Percentiles rank a stretch among this genome's conserved stretches.
Conservation (phyloP, 2,797 vertebrate genomes). For the Semaprochilodus insignis region DNA sequence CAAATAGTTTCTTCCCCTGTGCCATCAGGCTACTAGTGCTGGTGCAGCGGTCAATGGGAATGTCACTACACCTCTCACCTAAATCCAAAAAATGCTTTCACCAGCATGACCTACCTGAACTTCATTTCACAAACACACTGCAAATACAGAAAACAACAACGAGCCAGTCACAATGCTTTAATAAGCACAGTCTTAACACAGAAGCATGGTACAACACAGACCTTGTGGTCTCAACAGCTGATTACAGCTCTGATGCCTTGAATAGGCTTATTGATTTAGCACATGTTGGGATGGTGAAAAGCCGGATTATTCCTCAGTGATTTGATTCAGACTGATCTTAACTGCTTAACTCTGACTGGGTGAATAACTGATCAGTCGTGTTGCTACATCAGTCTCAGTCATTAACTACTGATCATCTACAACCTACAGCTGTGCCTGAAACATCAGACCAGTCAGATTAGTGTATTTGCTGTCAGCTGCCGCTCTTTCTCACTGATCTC, state of each 20-base stretch:
- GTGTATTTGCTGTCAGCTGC: background rate
- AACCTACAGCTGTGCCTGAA: background rate
- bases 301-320: constrained; percentile 8
- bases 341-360: background rate
- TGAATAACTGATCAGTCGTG: background rate
- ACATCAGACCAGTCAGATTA: background rate
- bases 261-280: constrained; percentile 1
- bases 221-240: background rate
- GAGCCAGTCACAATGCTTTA: too few relatives aligned
- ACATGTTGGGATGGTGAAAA: background rate
- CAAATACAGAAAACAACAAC: too few relatives aligned
- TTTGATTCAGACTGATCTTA: constrained; percentile 24
- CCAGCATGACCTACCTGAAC: too few relatives aligned
- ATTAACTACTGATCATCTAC: background rate
- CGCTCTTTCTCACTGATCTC: background rate
- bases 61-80: too few relatives aligned
- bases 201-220: background rate
- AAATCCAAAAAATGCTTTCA: too few relatives aligned
- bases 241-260: background rate
- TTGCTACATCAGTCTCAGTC: background rate
- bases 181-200: too few relatives aligned
- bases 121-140: too few relatives aligned
- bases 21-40: too few relatives aligned
- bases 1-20: too few relatives aligned
- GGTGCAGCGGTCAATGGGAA: too few relatives aligned